phyloP scores from a whole-genome alignment of 2,797 vertebrate genomes.

The Acanthopagrus latus region DNA sequence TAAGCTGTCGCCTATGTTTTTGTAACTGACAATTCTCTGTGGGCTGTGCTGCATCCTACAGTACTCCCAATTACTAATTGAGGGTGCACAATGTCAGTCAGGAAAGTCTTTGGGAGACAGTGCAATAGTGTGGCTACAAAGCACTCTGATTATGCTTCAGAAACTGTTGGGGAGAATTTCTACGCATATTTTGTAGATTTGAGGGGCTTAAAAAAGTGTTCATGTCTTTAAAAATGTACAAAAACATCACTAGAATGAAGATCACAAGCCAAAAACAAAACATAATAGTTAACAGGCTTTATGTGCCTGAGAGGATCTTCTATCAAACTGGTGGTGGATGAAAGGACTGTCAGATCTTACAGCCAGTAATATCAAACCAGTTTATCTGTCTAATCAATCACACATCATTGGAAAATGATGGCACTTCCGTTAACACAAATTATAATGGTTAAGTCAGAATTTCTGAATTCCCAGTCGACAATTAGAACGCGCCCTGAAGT shows the following conservation, averaged over 20 bases:
- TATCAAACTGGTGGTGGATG: slow-evolving; percentile 28
- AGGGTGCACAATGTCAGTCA: neutral
- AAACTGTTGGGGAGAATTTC: slow-evolving; percentile 9
- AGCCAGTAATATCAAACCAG: slow-evolving; percentile 20
- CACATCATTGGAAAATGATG: slow-evolving; percentile 41
- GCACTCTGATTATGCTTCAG: slow-evolving; percentile 8
- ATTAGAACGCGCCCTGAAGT: too few relatives aligned
- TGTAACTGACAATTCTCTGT: neutral
- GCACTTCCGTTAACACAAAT: slow-evolving; percentile 51
- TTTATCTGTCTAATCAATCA: slow-evolving; percentile 23
- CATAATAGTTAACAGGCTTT: slow-evolving; percentile 30
- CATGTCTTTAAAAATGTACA: slow-evolving; percentile 40
- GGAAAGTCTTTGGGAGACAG: neutral
- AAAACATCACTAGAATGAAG: slow-evolving; percentile 43
- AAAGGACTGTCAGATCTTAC: slow-evolving; percentile 21
- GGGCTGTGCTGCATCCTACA: neutral
- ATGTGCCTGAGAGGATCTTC: slow-evolving; percentile 61
- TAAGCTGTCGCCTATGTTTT: slow-evolving; percentile 1
- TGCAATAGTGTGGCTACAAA: slow-evolving; percentile 7
- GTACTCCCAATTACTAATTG: neutral
- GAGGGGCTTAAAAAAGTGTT: slow-evolving; percentile 30
- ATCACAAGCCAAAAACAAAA: slow-evolving; percentile 3
- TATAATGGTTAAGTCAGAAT: slow-evolving; percentile 14
- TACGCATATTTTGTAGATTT: slow-evolving; percentile 2
- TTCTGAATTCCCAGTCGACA: too few relatives aligned